Evolutionary conservation across 2,113 vertebrate species (phyloP).

Genomic region (Lagopus muta): DNA sequence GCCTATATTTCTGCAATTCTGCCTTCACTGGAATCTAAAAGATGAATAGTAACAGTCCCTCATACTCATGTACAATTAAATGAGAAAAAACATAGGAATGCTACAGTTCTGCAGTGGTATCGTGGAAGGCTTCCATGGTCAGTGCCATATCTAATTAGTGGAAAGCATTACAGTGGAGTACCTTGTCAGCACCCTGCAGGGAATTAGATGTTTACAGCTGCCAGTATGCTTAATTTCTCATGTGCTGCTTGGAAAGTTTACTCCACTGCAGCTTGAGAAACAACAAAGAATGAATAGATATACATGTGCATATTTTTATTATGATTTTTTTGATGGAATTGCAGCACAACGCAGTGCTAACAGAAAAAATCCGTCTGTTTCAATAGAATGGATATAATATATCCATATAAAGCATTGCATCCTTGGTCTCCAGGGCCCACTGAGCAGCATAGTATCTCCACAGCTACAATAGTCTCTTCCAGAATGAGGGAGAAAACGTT

Average conservation of each 20-base stretch:
- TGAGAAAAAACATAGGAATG: background rate
- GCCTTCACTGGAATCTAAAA: background rate
- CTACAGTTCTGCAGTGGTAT: background rate
- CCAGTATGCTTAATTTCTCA: background rate
- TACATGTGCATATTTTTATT: background rate
- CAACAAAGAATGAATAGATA: background rate
- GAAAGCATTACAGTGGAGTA: background rate
- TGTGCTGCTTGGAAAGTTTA: background rate
- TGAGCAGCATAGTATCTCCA: accelerated
- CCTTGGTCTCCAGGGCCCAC: background rate
- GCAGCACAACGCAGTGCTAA: background rate
- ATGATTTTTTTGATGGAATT: background rate
- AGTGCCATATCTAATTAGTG: constrained; percentile 14
- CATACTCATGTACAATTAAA: constrained; percentile 49
- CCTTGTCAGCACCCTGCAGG: background rate
- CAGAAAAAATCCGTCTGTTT: background rate
- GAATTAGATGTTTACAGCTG: constrained; percentile 30
- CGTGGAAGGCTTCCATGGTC: background rate
- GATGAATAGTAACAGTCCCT: background rate
- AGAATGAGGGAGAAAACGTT: background rate
- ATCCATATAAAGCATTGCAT: background rate
- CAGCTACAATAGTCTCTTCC: background rate
- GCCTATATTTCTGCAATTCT: constrained; percentile 11
- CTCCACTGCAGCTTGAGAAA: background rate
- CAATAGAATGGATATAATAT: background rate